Base-by-base conservation (phyloP, 2,888 invertebrate genomes). In the Dione vanillae region DNA sequence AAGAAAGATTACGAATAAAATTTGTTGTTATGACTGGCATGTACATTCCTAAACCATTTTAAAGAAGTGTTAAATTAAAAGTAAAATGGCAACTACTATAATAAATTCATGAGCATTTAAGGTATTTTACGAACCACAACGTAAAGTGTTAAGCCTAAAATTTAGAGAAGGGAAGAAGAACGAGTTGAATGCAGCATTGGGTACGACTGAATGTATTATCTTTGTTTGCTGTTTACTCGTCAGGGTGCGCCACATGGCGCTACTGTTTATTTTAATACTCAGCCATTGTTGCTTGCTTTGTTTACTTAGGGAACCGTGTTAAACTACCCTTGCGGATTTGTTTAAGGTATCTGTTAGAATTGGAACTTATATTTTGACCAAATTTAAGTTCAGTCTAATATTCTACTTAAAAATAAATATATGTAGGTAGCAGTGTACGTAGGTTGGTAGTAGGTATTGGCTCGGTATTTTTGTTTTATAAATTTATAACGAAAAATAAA, bases 221-320 rank as follows among this genome's bases (percentile, higher is more conserved):
- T 78, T 78, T 87, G 83, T 87, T 87, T 86, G 83, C 82, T 88
- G 85, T 90, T 89, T 88, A 83, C 83, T 82, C 84, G 85, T 82
- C 84, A 82, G 84, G 82, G 79, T 83, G 81, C 80, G 86, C 90
- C 92, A 92, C 91, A 92, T 92, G 92, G 91, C 90, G 85, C 80
- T 80, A 76, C 81, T 92, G 92, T 93, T 93, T 92, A 91, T 91
- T 93, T 91, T 90, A 93, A 93, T 93, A 91, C 92, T 92, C 90
- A 91, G 80, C 87, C 87, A 88, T 89, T 90, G 92, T 91, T 87
- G 89, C 83, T 85, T 81, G 86, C 83, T 81, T 27, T 91, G 86
- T 92, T 91, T 91, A 85, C 80, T 58, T 81, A 89, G 88, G 84
- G 87, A 85, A 85, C 86, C 84, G 83, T 87, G 85, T 85, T 86